These are phyloP conservation scores for Crotalus tigris DNA, from an alignment of 2,113 vertebrate genomes.

Conservation along the genomic window DNA sequence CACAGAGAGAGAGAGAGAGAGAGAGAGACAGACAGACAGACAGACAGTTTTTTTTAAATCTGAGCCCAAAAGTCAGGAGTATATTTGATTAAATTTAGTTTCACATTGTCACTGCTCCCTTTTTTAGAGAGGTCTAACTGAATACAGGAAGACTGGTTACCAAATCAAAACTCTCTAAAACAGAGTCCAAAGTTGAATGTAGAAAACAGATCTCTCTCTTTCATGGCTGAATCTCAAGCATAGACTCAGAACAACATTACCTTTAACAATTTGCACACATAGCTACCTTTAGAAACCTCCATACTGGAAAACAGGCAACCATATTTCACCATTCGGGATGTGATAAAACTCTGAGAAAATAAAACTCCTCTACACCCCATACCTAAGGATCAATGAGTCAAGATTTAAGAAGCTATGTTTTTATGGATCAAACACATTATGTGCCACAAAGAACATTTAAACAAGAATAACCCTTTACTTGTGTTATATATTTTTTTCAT, in stretches of 20 bases:
- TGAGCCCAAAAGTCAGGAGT: too few species aligned
- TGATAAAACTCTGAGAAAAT: neutral
- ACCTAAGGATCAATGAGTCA: neutral
- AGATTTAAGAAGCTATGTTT: neutral
- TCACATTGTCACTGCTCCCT: neutral
- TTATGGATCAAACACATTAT: neutral
- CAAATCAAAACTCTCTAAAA: neutral
- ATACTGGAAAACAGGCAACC: neutral
- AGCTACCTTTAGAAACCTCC: neutral
- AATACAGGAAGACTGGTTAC: neutral
- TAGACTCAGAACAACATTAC: neutral
- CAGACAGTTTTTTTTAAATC: too few species aligned
- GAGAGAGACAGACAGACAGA: too few species aligned
- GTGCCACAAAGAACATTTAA: neutral
- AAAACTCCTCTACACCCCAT: neutral
- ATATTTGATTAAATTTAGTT: neutral
- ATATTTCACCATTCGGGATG: neutral
- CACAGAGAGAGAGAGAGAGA: rapidly evolving
- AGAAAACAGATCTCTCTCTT: neutral
- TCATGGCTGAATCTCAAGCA: neutral
- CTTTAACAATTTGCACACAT: neutral
- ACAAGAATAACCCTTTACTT: neutral
- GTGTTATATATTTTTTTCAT: neutral
- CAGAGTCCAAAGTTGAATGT: neutral
- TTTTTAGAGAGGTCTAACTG: neutral